Conservation (phyloP, 35 echinoderm and acorn worm species). For the Amphiura filiformis region DNA sequence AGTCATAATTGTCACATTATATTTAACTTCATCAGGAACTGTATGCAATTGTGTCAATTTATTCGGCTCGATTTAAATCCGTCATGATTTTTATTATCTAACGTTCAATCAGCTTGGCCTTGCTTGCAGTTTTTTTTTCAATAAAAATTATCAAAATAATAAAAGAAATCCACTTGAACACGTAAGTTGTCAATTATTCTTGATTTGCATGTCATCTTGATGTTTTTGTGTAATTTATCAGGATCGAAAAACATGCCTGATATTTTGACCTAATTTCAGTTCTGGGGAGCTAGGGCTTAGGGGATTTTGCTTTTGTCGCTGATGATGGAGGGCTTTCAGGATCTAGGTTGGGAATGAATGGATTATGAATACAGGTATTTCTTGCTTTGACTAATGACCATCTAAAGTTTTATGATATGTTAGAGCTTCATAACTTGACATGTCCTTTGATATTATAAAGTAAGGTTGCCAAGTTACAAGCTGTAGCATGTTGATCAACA, state of each 20-base stretch:
- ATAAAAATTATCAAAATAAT: background rate
- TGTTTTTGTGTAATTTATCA: conserved; percentile 13
- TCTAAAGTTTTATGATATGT: too few relatives aligned
- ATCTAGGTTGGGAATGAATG: background rate
- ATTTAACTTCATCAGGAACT: background rate
- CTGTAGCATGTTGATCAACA: too few relatives aligned
- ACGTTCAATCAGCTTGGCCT: too few relatives aligned
- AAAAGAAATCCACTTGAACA: background rate
- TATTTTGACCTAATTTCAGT: background rate
- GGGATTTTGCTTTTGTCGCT: background rate
- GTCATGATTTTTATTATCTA: too few relatives aligned
- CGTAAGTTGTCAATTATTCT: background rate
- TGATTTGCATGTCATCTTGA: background rate
- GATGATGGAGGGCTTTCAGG: background rate
- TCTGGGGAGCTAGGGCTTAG: background rate
- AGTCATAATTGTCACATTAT: background rate
- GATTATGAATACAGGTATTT: too few relatives aligned
- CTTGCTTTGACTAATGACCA: too few relatives aligned
- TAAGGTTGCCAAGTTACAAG: too few relatives aligned
- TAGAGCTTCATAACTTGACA: too few relatives aligned
- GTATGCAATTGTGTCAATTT: background rate
- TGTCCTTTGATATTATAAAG: too few relatives aligned
- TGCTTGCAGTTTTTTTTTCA: too few relatives aligned
- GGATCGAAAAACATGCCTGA: background rate
- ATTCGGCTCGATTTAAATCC: too few relatives aligned